Base-by-base conservation (phyloP, 2,113 vertebrate genomes). In the Chlamydotis undulata region DNA sequence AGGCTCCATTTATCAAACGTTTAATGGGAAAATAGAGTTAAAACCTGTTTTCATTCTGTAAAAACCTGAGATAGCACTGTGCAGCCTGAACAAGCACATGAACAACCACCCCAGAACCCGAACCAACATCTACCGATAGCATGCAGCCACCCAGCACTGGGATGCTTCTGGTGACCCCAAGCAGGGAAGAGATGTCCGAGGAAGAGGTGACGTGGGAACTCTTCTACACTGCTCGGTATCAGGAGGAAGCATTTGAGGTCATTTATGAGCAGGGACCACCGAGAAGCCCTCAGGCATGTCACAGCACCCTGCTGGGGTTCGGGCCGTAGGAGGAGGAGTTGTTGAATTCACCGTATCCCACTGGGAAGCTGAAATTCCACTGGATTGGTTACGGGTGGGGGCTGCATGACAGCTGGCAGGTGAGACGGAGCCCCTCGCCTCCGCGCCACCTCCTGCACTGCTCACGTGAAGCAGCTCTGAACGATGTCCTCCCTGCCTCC, bases 281-380 rank as follows among this genome's bases (percentile, higher is more conserved):
- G 4, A 22, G 70, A 28, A 23, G 41, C 24, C 59, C n/a, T 18
- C 14, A 9, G 60, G 70, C 50, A 45, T 14, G 13, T 22, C 28
- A 31, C 23, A 13, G 49, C 5, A 8, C 29, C 19, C 50, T 35
- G 77, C 50, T 13, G 50, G 76, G 39, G 25, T 17, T n/a, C 31
- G 3, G 7, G 14, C 60, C 23, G 0, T 12, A 12, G 12, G 28
- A 26, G 47, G 35, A 16, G n/a, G 49, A 13, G 50, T 2, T 18
- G 39, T 2, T 29, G 61, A 25, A 33, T 12, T 5, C 2, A 4
- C 75, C 7, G 12, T 19, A 16, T 41, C 35, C 49, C 49, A 53
- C 23, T 16, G 35, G 35, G 10, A n/a, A 53, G 55, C 7, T 5
- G 2, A 29, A 57, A n/a, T 49, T n/a, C 37, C 19, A 4, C 1